A percentile compares a stretch with the other conserved stretches of the same genome.
These are phyloP conservation scores for Onychomys torridus DNA, from an alignment of 2,797 vertebrate genomes.

Conservation along the genomic window DNA sequence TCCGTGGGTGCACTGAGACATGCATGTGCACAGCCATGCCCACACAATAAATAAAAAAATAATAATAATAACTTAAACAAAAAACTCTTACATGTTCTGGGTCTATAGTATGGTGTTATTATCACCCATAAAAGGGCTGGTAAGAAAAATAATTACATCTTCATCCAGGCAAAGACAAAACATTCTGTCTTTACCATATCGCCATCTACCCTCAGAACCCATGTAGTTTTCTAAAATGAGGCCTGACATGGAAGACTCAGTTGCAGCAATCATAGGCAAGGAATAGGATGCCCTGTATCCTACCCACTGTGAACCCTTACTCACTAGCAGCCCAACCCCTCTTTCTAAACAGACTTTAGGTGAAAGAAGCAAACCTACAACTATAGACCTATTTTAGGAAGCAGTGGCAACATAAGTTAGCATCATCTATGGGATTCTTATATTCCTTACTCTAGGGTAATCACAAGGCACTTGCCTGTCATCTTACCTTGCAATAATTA, in stretches of 20 bases:
- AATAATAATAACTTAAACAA: background rate
- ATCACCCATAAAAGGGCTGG: background rate
- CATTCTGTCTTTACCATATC: background rate
- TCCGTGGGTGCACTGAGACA: background rate
- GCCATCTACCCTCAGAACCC: background rate
- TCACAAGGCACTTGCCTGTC: background rate
- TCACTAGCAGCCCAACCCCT: background rate
- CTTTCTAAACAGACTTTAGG: background rate
- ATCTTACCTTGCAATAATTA: background rate
- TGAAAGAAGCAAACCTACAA: background rate
- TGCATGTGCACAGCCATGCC: too few species aligned
- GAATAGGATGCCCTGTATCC: rapidly evolving
- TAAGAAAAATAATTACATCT: background rate
- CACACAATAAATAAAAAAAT: background rate
- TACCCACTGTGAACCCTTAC: background rate
- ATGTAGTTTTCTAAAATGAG: background rate
- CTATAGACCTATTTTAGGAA: background rate
- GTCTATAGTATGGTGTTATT: background rate
- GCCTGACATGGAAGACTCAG: background rate
- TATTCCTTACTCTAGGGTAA: background rate
- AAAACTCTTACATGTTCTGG: background rate
- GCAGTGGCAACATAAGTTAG: too few species aligned
- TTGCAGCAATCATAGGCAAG: background rate
- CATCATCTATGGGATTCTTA: background rate
- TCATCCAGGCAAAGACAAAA: background rate